Evolutionary conservation across 2,113 vertebrate genomes (phyloP), one percentile per base, ranked within the genome.

Genomic region (Embiotoca jacksoni): DNA sequence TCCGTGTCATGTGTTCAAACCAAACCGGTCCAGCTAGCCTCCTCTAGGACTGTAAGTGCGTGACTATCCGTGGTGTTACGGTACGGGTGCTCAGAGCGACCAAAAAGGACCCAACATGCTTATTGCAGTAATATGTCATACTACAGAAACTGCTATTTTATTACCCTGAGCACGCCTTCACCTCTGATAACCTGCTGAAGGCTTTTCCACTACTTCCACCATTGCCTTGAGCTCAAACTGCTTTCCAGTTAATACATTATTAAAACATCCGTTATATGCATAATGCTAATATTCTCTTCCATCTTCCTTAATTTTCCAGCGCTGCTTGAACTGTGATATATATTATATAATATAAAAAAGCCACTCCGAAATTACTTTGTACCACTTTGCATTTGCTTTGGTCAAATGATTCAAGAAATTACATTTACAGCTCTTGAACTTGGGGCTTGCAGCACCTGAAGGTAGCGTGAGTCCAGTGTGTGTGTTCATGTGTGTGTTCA

Each of bases 191-290:
- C 60, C 71, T 70, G 39, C 78, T 64, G 49, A 7, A 6, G 23
- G 32, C 56, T 23, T 46, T 57, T 32, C 3, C n/a, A 62, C 10
- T 16, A 3, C 31, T 57, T 32, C 3, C n/a, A 62, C 10, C 13
- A 3, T n/a, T 14, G 30, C 39, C n/a, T 31, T 39, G 30, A 36
- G 16, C 30, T 54, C 23, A 36, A 9, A 33, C 32, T 33, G 55
- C 35, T 70, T 74, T 47, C 14, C 60, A 13, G 31, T 49, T 49
- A 71, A 41, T 81, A 31, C 47, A 75, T 72, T 72, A 72, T 81
- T 65, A 47, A 72, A 60, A 72, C 50, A 47, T 49, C 57, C 62
- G 60, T 72, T 78, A 72, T 61, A 44, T 47, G 47, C 36, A 59
- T 64, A 54, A 64, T 74, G 30, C 56, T 47, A 55, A 68, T 85